Evolutionary conservation across 2,888 invertebrate genomes (phyloP).

Genomic region (Nudaria mundana): DNA sequence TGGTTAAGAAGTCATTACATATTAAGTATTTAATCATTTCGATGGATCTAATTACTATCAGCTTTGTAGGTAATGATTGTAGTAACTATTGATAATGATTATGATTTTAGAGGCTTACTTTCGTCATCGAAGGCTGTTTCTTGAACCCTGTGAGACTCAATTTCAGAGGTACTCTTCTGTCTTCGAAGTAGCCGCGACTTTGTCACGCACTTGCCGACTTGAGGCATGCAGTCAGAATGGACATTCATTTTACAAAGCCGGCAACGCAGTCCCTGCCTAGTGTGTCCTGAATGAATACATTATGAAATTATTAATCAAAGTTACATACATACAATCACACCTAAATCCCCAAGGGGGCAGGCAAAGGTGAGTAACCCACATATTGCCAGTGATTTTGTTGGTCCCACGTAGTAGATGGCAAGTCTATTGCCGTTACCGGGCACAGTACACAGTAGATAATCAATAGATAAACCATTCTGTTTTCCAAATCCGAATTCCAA

Average conservation of each 20-base stretch:
- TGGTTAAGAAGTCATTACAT: slow-evolving; percentile 12
- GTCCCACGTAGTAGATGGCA: too few species aligned
- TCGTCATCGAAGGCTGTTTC: slow-evolving; percentile 86
- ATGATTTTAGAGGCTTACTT: slow-evolving; percentile 82
- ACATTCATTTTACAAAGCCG: slow-evolving; percentile 95
- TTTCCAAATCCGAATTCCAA: too few species aligned
- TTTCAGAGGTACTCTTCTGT: slow-evolving; percentile 94
- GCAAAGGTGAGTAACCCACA: too few species aligned
- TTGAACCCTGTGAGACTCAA: slow-evolving; percentile 85
- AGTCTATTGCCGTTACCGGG: too few species aligned
- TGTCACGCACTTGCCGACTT: slow-evolving; percentile 91
- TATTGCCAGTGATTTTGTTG: too few species aligned
- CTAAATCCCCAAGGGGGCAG: too few species aligned
- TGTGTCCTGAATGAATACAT: slow-evolving; percentile 85
- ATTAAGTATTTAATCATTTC: too few species aligned
- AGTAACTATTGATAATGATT: neutral
- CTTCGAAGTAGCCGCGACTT: slow-evolving; percentile 91
- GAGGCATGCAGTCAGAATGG: slow-evolving; percentile 93
- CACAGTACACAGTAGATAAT: too few species aligned
- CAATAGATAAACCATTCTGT: too few species aligned
- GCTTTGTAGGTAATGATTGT: neutral
- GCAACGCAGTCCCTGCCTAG: slow-evolving; percentile 94
- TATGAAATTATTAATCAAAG: too few species aligned
- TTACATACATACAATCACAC: too few species aligned
- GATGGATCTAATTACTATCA: neutral